Evolutionary conservation across 2,113 vertebrate genomes (phyloP), one percentile per base, ranked within the genome.

Genomic region (Silurus meridionalis): DNA sequence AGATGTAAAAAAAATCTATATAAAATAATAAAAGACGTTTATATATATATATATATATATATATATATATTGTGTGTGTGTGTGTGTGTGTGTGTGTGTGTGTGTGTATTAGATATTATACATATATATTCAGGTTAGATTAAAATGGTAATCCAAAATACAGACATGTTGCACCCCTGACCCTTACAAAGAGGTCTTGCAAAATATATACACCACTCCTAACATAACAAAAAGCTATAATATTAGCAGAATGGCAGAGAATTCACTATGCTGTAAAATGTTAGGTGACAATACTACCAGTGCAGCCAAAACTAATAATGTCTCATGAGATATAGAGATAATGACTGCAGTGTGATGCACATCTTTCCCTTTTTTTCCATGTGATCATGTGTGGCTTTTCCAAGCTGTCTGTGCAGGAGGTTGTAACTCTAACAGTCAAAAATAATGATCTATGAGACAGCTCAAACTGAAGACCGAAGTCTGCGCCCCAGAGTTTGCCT

Each of bases 61-160:
- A 37, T 37, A 37, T 37, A 37, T 37, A 37, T 37, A 37, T 37
- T n/a, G 28, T 37, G 28, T 37, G 28, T 37, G 28, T 37, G 28
- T 37, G 28, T 37, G 28, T 37, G 28, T 37, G 28, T 37, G 28
- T 37, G 28, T 37, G 28, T 37, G 28, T 37, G 28, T 37, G 28
- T 37, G 28, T 37, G 28, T 37, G 28, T 37, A 37, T 37, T 37
- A 37, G 1, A 37, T 37, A 37, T 37, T 37, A 37, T 37, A 37
- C 28, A 37, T 37, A 37, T 37, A 37, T 37, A 74, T 82, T 87
- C 77, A 66, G 74, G 74, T 86, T 25, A 60, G 78, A 79, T 50
- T 23, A 52, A 71, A 84, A 82, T 77, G 83, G 52, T 85, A 86
- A 89, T 82, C 82, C 81, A 67, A 89, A 84, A 89, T 28, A 9